These are phyloP conservation scores for Diorhabda sublineata DNA, from an alignment of 1,140 invertebrate species.

Conservation along the genomic window DNA sequence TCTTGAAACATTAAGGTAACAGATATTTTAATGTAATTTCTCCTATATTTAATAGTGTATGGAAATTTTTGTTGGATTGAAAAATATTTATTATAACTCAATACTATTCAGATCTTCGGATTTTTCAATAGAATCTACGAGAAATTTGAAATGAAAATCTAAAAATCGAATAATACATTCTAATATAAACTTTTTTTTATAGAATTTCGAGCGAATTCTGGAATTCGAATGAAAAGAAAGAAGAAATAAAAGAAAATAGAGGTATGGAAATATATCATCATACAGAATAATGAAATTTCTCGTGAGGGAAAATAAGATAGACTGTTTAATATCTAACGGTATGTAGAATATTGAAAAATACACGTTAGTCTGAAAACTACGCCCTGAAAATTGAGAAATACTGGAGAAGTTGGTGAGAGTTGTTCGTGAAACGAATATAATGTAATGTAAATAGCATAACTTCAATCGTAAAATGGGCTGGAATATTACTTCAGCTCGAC, in stretches of 20 bases:
- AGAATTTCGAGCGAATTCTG: conserved; percentile 11
- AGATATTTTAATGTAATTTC: too few species aligned
- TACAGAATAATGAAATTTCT: conserved; percentile 44
- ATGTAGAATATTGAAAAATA: conserved; percentile 44
- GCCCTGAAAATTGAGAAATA: conserved; percentile 19
- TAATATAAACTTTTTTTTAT: conserved; percentile 5
- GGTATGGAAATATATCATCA: conserved; percentile 39
- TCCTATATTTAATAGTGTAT: too few species aligned
- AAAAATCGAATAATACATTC: conserved; percentile 18
- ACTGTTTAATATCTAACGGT: conserved; percentile 44
- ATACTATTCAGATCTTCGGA: too few species aligned
- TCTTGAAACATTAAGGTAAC: too few species aligned
- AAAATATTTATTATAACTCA: too few species aligned
- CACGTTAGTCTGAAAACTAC: conserved; percentile 29
- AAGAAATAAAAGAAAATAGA: conserved; percentile 22
- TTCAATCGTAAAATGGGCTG: conserved; percentile 26
- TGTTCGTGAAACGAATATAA: conserved; percentile 26
- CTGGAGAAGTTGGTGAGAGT: conserved; percentile 29
- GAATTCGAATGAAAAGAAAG: conserved; percentile 9
- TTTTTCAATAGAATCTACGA: too few species aligned
- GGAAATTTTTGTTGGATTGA: too few species aligned
- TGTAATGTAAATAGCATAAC: conserved; percentile 39
- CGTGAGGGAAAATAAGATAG: conserved; percentile 39
- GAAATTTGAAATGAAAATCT: too few species aligned
- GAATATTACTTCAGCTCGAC: conserved; percentile 16